Percentiles rank a stretch among this genome's conserved stretches.
phyloP scores from a whole-genome alignment of 2,113 vertebrate species.

The Crypturellus undulatus region DNA sequence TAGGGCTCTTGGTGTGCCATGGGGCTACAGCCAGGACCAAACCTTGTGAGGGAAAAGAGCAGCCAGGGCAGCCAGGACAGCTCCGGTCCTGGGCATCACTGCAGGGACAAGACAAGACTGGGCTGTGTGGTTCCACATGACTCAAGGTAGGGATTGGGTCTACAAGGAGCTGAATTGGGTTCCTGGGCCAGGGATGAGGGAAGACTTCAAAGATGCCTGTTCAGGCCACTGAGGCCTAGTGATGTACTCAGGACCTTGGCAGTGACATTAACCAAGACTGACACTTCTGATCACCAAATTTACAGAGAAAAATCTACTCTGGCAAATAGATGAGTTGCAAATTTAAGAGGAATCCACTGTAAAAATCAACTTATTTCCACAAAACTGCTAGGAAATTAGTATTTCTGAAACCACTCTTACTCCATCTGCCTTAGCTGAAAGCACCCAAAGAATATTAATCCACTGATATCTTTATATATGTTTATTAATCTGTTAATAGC shows the following conservation, averaged over 20 bases:
- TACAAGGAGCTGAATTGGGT: neutral
- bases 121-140: too few species aligned
- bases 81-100: neutral
- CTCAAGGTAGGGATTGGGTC: neutral
- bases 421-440: slow-evolving; percentile 1
- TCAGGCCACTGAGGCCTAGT: neutral
- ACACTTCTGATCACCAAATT: neutral
- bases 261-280: neutral
- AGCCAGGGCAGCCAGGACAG: neutral
- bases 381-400: neutral
- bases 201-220: neutral
- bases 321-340: neutral
- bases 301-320: neutral
- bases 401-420: neutral
- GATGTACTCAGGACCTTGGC: neutral
- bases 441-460: neutral
- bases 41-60: neutral
- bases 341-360: neutral
- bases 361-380: neutral
- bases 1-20: neutral
- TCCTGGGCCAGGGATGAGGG: neutral
- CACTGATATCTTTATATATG: too few species aligned
- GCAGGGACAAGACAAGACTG: neutral
- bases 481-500: neutral
- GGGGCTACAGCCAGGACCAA: neutral